Percentiles rank a stretch among this genome's conserved stretches.
Conservation (phyloP, 2,113 vertebrate species). For the Cephalopholis sonnerati region DNA sequence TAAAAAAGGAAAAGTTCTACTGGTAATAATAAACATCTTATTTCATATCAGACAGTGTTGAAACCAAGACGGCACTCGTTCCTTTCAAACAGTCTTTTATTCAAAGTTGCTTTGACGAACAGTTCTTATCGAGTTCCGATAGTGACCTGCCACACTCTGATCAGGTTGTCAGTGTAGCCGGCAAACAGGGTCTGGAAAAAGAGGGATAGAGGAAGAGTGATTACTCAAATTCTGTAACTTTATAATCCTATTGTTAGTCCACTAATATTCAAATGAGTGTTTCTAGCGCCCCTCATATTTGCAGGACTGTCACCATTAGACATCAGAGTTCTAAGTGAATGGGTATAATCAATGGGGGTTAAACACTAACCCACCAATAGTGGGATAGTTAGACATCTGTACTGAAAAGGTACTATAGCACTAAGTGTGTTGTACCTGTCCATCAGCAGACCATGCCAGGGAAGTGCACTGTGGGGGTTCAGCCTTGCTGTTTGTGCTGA, state of each 20-base stretch:
- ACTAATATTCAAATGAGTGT: not conserved
- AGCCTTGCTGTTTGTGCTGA: slow-evolving; percentile 97
- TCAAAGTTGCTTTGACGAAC: slow-evolving; percentile 74
- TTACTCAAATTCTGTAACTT: not conserved
- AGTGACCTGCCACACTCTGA: slow-evolving; percentile 97
- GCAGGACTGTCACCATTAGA: slow-evolving; percentile 85
- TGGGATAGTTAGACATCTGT: not conserved
- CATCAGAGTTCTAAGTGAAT: slow-evolving; percentile 84
- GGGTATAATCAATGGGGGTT: slow-evolving; percentile 82
- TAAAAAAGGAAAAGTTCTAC: too few relatives aligned
- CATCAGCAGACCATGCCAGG: slow-evolving; percentile 97
- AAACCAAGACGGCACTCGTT: slow-evolving; percentile 44
- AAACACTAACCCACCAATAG: not conserved
- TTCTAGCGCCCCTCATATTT: slow-evolving; percentile 85
- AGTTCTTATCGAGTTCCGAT: slow-evolving; percentile 92
- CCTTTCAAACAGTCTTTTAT: slow-evolving; percentile 82
- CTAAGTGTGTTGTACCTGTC: slow-evolving; percentile 86
- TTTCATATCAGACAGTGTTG: not conserved
- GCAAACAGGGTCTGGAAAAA: slow-evolving; percentile 92
- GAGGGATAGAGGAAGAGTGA: not conserved
- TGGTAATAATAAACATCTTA: not conserved
- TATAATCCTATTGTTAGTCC: not conserved
- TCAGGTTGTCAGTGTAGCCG: slow-evolving; percentile 96
- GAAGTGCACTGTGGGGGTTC: slow-evolving; percentile 95
- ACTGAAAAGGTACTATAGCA: not conserved